Evolutionary conservation across 37 sponge, comb jelly and placozoan genomes (phyloP).

Genomic region (Mnemiopsis leidyi): DNA sequence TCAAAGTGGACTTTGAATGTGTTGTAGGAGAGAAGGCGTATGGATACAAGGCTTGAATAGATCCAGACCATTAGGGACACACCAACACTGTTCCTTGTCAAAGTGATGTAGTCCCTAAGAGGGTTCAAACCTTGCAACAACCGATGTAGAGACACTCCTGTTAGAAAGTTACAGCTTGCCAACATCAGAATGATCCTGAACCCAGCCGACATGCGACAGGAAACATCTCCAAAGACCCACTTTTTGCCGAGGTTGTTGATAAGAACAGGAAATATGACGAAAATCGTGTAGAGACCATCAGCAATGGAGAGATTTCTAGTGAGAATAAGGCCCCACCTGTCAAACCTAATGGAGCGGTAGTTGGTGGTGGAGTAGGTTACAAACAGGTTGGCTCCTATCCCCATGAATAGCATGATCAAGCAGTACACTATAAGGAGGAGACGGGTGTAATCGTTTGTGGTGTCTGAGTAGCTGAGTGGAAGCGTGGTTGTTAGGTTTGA

Average conservation of each 20-base stretch:
- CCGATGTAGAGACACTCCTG: constrained; percentile 10
- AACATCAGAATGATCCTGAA: not conserved
- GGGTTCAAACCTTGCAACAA: constrained; percentile 23
- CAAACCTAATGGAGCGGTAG: constrained; percentile 21
- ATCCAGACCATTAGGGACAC: constrained; percentile 24
- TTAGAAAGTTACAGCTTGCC: not conserved
- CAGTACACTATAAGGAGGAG: constrained; percentile 21
- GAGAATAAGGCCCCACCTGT: constrained; percentile 16
- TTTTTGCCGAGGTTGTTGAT: not conserved
- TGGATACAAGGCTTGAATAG: not conserved
- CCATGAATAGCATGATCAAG: constrained; percentile 10
- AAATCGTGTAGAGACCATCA: not conserved
- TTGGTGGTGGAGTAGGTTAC: not conserved
- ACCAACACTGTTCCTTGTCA: not conserved
- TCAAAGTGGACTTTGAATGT: not conserved
- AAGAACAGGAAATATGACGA: constrained; percentile 37
- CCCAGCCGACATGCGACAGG: not conserved
- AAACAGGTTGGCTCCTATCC: constrained; percentile 24
- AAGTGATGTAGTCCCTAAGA: not conserved
- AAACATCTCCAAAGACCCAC: constrained; percentile 4
- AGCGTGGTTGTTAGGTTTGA: not conserved
- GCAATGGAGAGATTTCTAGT: constrained; percentile 22
- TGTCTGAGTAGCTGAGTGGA: not conserved
- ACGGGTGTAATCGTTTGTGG: not conserved
- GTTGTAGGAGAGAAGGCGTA: not conserved